Evolutionary conservation across 2,797 vertebrate species (phyloP).

Genomic region (Cephalopachus bancanus): DNA sequence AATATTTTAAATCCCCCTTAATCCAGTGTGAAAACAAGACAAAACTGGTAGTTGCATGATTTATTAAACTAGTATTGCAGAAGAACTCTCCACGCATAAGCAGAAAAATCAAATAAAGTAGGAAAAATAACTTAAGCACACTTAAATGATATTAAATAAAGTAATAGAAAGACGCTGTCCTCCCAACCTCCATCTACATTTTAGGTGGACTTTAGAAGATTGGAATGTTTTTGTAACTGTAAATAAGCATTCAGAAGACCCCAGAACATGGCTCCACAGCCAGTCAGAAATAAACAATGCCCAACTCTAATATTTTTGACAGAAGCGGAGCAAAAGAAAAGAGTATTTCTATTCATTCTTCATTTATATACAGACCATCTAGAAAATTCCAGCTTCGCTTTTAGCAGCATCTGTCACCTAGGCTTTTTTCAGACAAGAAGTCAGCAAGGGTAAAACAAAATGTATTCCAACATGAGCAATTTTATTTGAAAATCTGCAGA

Average conservation of each 20-base stretch:
- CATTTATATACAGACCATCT: not conserved
- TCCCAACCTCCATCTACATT: not conserved
- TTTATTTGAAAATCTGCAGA: conserved; percentile 46
- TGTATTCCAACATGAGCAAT: not conserved
- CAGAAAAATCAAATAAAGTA: not conserved
- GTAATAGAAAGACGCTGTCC: not conserved
- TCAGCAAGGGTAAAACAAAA: not conserved
- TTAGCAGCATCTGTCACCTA: not conserved
- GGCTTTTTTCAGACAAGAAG: not conserved
- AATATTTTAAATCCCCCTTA: conserved; percentile 36
- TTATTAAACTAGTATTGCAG: not conserved
- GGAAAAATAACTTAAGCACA: not conserved
- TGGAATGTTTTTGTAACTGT: not conserved
- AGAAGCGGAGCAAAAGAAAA: conserved; percentile 33
- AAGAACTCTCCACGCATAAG: not conserved
- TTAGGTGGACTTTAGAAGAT: not conserved
- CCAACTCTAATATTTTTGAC: not conserved
- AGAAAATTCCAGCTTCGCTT: not conserved
- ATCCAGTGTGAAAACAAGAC: not conserved
- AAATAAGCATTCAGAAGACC: not conserved
- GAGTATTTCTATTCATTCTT: conserved; percentile 3
- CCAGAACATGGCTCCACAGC: not conserved
- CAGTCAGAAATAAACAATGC: not conserved
- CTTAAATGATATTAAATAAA: not conserved
- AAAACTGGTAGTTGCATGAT: not conserved